Evolutionary conservation across 2,797 vertebrate species (phyloP).

Genomic region (Premnoplex brunnescens): DNA sequence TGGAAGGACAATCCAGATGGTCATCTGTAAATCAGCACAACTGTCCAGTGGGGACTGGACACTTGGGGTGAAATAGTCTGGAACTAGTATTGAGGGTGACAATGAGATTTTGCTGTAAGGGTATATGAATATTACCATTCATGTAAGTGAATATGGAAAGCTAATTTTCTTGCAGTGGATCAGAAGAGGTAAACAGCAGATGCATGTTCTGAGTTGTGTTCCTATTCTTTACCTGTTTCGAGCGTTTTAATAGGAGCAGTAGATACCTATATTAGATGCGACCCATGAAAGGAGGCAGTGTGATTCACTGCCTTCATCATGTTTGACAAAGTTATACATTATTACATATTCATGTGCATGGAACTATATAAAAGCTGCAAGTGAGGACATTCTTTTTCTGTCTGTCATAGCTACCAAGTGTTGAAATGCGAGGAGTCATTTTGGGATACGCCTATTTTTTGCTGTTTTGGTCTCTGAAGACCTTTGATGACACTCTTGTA

Average conservation of each 20-base stretch:
- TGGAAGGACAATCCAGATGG: neutral
- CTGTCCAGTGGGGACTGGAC: neutral
- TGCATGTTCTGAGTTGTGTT: neutral
- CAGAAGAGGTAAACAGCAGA: neutral
- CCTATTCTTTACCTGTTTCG: neutral
- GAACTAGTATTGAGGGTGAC: neutral
- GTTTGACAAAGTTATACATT: neutral
- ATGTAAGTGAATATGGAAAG: neutral
- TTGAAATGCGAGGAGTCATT: slow-evolving; percentile 20
- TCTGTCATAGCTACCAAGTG: slow-evolving; percentile 21
- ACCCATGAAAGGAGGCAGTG: neutral
- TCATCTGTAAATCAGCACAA: neutral
- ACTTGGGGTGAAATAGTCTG: neutral
- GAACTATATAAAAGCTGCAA: neutral
- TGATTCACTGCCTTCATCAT: neutral
- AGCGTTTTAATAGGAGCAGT: neutral
- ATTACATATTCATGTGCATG: neutral
- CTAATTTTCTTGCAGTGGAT: neutral
- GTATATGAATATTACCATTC: neutral
- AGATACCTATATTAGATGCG: neutral
- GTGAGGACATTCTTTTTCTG: slow-evolving; percentile 40
- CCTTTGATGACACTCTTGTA: slow-evolving; percentile 23
- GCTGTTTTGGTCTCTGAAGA: neutral
- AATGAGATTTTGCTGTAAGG: neutral
- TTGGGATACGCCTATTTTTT: slow-evolving; percentile 19